Percentiles rank a stretch among this genome's conserved stretches.
These are phyloP conservation scores for Geotrypetes seraphini DNA, from an alignment of 2,797 vertebrate species.

Conservation along the genomic window DNA sequence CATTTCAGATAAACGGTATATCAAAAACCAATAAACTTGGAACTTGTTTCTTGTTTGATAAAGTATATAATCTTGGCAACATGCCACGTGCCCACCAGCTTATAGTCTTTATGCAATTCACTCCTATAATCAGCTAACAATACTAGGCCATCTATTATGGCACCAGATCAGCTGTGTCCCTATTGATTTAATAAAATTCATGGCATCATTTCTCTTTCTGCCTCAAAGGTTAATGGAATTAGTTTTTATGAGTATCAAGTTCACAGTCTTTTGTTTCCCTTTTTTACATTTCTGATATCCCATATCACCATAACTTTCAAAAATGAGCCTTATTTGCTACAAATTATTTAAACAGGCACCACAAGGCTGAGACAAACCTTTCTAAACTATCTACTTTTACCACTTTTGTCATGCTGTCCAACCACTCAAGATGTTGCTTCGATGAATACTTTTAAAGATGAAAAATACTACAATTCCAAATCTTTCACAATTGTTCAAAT, in stretches of 20 bases:
- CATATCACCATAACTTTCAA: too few species aligned
- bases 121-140: slow-evolving; percentile 10
- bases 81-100: slow-evolving; percentile 5
- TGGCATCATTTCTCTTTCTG: background rate
- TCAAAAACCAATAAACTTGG: too few species aligned
- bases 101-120: background rate
- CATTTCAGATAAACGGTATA: too few species aligned
- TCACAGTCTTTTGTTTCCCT: background rate
- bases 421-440: slow-evolving; percentile 15
- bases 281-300: background rate
- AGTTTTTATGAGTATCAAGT: background rate
- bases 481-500: slow-evolving; percentile 4
- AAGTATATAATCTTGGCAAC: slow-evolving; percentile 22
- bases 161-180: slow-evolving; percentile 8
- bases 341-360: too few species aligned
- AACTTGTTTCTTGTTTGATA: slow-evolving; percentile 20
- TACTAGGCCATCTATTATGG: background rate
- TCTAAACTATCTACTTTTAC: too few species aligned
- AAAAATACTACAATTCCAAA: slow-evolving; percentile 15
- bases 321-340: too few species aligned
- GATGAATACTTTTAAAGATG: slow-evolving; percentile 4
- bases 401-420: slow-evolving; percentile 5
- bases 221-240: background rate
- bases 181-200: slow-evolving; percentile 2
- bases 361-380: slow-evolving; percentile 7